phyloP scores from a whole-genome alignment of 2,113 vertebrate species.

The Muntiacus reevesi region DNA sequence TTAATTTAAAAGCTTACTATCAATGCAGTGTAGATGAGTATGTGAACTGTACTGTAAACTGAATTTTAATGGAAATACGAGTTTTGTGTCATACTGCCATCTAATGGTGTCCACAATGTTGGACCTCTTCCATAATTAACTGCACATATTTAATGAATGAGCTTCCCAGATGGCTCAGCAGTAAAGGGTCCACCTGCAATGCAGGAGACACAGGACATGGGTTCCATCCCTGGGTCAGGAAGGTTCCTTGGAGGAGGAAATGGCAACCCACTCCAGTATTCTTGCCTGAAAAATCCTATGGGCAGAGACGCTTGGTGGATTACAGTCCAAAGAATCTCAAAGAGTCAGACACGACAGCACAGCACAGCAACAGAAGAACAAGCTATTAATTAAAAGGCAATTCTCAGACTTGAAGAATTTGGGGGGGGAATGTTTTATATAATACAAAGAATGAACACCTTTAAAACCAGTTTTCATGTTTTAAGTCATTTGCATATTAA shows the following conservation, averaged over 20 bases:
- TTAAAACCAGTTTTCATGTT: background rate
- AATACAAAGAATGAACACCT: background rate
- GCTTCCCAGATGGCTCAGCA: background rate
- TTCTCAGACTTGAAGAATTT: background rate
- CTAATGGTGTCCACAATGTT: conserved; percentile 49
- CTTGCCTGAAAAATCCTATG: background rate
- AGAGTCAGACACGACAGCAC: background rate
- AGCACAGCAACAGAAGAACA: background rate
- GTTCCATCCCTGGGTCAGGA: background rate
- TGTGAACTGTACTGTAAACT: background rate
- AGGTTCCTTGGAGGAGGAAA: background rate
- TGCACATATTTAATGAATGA: background rate
- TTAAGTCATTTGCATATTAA: background rate
- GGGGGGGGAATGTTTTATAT: background rate
- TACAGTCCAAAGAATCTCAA: background rate
- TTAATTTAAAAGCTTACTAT: background rate
- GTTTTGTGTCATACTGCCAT: conserved; percentile 72
- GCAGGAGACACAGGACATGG: background rate
- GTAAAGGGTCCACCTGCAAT: background rate
- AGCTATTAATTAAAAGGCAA: background rate
- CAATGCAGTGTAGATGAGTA: background rate
- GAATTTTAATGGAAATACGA: background rate
- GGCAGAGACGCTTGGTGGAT: background rate
- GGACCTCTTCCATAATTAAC: background rate
- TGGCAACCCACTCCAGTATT: background rate